These are phyloP conservation scores for Stenoptilia bipunctidactyla DNA, from an alignment of 2,888 invertebrate genomes.

Conservation along the genomic window DNA sequence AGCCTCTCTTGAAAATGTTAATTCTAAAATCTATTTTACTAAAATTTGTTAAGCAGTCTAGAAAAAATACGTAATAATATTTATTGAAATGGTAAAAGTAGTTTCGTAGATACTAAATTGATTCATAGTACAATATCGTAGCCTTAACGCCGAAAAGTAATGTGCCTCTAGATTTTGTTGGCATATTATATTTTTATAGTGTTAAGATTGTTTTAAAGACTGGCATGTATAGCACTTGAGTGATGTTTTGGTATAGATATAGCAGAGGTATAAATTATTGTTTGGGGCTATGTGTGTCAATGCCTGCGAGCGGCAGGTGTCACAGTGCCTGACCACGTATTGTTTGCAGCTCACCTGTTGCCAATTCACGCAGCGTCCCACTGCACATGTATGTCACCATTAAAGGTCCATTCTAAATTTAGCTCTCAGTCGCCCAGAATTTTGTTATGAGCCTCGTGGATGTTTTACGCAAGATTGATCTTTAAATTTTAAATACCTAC, in stretches of 20 bases:
- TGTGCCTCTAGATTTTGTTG: not conserved
- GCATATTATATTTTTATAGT: not conserved
- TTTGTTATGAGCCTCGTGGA: not conserved
- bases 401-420: constrained; percentile 21
- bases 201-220: not conserved
- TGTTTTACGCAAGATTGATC: not conserved
- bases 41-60: no score
- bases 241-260: constrained; percentile 12
- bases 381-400: constrained; percentile 44
- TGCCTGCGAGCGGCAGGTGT: constrained; percentile 24
- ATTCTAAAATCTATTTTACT: no score
- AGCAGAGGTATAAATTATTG: constrained; percentile 23
- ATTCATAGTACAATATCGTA: not conserved
- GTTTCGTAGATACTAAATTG: no score
- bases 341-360: constrained; percentile 33
- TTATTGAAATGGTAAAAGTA: no score
- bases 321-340: constrained; percentile 35
- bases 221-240: not conserved
- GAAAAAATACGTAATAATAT: no score
- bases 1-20: no score
- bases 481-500: not conserved
- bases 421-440: constrained; percentile 1
- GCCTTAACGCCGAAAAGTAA: not conserved
- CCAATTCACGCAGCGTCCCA: constrained; percentile 45
- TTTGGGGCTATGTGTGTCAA: constrained; percentile 48